Evolutionary conservation across 1,140 invertebrate genomes (phyloP).

Genomic region (Zaprionus gabonicus): DNA sequence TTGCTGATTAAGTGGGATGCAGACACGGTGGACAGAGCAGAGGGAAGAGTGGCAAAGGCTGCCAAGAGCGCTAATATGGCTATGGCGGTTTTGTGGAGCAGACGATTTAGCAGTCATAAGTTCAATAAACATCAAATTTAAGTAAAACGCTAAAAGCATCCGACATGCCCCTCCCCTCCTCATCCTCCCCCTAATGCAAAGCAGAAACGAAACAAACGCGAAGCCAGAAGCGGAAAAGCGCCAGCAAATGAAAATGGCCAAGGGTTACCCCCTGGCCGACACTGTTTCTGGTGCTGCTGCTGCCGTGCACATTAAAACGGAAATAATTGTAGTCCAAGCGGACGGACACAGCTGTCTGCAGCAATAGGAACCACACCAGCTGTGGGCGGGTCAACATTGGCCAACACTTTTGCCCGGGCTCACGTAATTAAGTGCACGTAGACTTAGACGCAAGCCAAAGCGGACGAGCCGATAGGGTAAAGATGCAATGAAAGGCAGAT

Average conservation of each 20-base stretch:
- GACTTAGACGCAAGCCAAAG: slow-evolving; percentile 14
- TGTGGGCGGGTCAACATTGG: slow-evolving; percentile 54
- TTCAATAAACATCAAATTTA: slow-evolving; percentile 82
- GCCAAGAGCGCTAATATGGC: slow-evolving; percentile 29
- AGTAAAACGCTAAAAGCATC: slow-evolving; percentile 81
- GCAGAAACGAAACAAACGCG: slow-evolving; percentile 21
- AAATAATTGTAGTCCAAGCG: slow-evolving; percentile 73
- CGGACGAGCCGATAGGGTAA: background rate
- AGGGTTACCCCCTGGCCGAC: background rate
- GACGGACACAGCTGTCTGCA: slow-evolving; percentile 27
- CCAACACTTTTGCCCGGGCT: slow-evolving; percentile 53
- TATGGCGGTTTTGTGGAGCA: slow-evolving; percentile 17
- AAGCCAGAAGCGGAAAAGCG: slow-evolving; percentile 17
- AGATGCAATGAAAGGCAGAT: background rate
- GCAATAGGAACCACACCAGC: slow-evolving; percentile 35
- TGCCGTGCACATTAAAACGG: slow-evolving; percentile 64
- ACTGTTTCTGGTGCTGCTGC: background rate
- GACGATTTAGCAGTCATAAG: slow-evolving; percentile 67
- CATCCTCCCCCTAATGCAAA: slow-evolving; percentile 48
- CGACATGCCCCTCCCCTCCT: slow-evolving; percentile 38
- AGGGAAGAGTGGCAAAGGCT: background rate
- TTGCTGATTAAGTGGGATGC: slow-evolving; percentile 38
- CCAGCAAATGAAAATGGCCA: slow-evolving; percentile 32
- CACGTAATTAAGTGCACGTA: slow-evolving; percentile 62
- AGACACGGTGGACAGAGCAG: background rate